Evolutionary conservation across 2,888 invertebrate genomes (phyloP).

Genomic region (Melangyna quadrimaculata): DNA sequence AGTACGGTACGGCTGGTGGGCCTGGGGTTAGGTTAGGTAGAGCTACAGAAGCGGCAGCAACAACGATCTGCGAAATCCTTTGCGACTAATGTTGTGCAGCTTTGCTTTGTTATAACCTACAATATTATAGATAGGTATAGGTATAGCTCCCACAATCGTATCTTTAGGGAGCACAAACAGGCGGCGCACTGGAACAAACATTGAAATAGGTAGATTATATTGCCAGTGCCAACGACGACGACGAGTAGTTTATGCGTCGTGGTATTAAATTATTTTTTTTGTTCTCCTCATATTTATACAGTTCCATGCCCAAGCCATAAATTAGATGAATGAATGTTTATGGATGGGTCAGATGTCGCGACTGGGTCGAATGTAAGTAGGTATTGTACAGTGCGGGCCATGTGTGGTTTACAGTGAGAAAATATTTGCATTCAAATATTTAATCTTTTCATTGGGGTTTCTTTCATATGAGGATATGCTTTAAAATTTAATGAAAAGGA

Average conservation of each 20-base stretch:
- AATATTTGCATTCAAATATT: slow-evolving; percentile 15
- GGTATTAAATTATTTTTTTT: neutral
- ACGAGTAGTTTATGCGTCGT: slow-evolving; percentile 16
- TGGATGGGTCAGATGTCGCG: slow-evolving; percentile 17
- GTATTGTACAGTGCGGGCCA: slow-evolving; percentile 15
- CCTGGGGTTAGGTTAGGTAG: no score
- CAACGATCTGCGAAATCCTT: slow-evolving; percentile 8
- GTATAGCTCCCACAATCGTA: slow-evolving; percentile 30
- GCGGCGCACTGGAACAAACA: slow-evolving; percentile 51
- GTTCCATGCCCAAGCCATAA: slow-evolving; percentile 12
- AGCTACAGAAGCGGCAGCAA: neutral
- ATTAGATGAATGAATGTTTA: slow-evolving; percentile 15
- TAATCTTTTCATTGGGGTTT: neutral
- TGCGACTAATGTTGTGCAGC: slow-evolving; percentile 23
- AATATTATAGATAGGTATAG: slow-evolving; percentile 1
- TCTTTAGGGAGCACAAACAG: slow-evolving; percentile 43
- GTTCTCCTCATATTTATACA: slow-evolving; percentile 1
- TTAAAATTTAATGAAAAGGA: neutral
- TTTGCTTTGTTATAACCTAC: slow-evolving; percentile 29
- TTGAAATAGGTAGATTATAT: slow-evolving; percentile 57
- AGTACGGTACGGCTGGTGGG: neutral
- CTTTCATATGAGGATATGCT: neutral
- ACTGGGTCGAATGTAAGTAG: neutral
- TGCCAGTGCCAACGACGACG: neutral
- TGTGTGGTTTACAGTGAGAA: slow-evolving; percentile 6